A percentile compares a stretch with the other conserved stretches of the same genome.
Evolutionary conservation across 2,113 vertebrate genomes (phyloP).

Genomic region (Clinocottus analis): DNA sequence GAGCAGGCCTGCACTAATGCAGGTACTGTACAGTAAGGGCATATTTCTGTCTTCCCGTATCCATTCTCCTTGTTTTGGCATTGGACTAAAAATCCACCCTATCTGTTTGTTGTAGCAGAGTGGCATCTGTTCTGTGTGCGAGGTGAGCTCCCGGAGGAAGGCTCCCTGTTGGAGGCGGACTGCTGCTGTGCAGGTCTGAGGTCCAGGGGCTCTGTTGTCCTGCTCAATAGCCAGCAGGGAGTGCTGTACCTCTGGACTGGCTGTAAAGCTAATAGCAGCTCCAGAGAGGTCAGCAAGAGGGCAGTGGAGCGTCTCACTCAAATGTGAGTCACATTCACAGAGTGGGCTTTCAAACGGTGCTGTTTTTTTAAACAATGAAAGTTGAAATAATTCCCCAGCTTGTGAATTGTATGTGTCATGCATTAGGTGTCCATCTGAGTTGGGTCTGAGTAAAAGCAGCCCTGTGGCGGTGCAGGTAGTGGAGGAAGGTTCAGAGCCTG

Average conservation of each 20-base stretch:
- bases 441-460: constrained; percentile 68
- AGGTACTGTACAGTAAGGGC: constrained; percentile 58
- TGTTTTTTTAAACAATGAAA: too few relatives aligned
- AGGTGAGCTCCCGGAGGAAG: constrained; percentile 81
- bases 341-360: neutral
- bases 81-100: neutral
- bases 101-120: constrained; percentile 27
- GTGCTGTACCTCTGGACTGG: constrained; percentile 83
- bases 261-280: constrained; percentile 77
- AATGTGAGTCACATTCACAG: constrained; percentile 68
- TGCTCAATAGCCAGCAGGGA: constrained; percentile 80
- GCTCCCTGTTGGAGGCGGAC: constrained; percentile 78
- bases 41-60: neutral
- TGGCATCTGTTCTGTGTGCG: constrained; percentile 83
- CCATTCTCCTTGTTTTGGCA: neutral
- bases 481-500: constrained; percentile 83
- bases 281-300: constrained; percentile 77
- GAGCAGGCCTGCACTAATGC: constrained; percentile 51
- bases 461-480: constrained; percentile 70
- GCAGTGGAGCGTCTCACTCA: constrained; percentile 74
- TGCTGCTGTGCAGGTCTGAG: constrained; percentile 80
- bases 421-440: constrained; percentile 78
- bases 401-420: constrained; percentile 19
- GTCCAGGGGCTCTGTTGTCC: constrained; percentile 79
- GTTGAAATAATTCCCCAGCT: neutral